Evolutionary conservation across 2,888 invertebrate species (phyloP), one percentile per base, ranked within the genome.

Genomic region (Sabatieria punctata): DNA sequence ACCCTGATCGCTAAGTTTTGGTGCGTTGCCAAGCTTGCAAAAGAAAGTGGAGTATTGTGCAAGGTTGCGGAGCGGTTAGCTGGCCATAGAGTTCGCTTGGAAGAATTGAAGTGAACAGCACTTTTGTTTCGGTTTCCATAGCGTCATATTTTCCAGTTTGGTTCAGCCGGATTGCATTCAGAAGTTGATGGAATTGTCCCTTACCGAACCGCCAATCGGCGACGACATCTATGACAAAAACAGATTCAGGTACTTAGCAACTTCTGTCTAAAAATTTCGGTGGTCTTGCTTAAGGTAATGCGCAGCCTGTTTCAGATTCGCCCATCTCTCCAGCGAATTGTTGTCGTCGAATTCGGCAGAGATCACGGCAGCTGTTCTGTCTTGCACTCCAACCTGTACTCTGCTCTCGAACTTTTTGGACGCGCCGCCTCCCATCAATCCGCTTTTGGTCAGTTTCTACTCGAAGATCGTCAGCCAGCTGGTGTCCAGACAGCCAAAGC

Each of bases 381-480:
- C 4, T 18, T n/a, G n/a, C n/a, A n/a, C n/a, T n/a, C n/a, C n/a
- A n/a, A n/a, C n/a, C n/a, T n/a, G n/a, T n/a, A n/a, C n/a, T n/a
- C n/a, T n/a, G n/a, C n/a, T n/a, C n/a, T n/a, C n/a, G n/a, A n/a
- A n/a, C n/a, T n/a, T n/a, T n/a, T 19, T 6, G 11, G 11, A 8
- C 13, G 22, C 11, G 3, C 8, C 15, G 4, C 24, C 4, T 15
- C 4, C 4, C n/a, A 13, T 24, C 25, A 41, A 24, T 6, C 18
- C 41, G 26, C 26, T 41, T n/a, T 27, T 26, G 21, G 41, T 18
- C 41, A 41, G 41, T 18, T 41, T 41, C 41, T 41, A 25, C 41
- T 26, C 13, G 41, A 26, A 41, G 22, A 25, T 41, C 13, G 13
- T 41, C 3, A 8, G 8, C 22, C 3, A 22, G 6, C 39, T 39